Conservation (phyloP, 2,797 vertebrate species). For the Squalus acanthias region DNA sequence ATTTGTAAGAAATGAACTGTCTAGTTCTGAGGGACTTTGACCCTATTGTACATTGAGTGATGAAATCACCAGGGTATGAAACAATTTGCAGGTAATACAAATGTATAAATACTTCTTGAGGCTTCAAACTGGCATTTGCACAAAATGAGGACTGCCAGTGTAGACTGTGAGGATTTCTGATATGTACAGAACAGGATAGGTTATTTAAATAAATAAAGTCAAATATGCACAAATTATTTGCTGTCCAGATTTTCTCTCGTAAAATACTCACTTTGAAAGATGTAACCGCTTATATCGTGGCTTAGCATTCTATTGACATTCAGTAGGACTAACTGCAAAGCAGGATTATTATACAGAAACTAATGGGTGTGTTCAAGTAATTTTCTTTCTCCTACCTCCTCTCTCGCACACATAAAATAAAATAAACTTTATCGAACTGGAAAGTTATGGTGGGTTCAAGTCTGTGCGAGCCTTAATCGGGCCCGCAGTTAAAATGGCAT, state of each 20-base stretch:
- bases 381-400: background rate
- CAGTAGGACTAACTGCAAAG: background rate
- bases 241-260: background rate
- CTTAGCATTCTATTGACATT: background rate
- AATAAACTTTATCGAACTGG: background rate
- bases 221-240: slow-evolving; percentile 21
- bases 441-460: background rate
- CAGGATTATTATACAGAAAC: background rate
- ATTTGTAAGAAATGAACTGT: slow-evolving; percentile 32
- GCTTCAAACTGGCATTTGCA: slow-evolving; percentile 25
- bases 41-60: background rate
- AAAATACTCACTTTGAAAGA: background rate
- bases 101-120: background rate
- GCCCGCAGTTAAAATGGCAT: background rate
- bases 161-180: slow-evolving; percentile 11
- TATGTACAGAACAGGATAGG: slow-evolving; percentile 13
- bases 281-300: background rate
- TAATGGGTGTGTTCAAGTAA: background rate
- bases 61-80: background rate
- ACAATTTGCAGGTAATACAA: background rate
- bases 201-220: slow-evolving; percentile 32
- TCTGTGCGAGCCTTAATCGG: background rate
- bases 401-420: background rate
- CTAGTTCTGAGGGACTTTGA: slow-evolving; percentile 37
- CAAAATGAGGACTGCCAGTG: slow-evolving; percentile 19